phyloP scores from a whole-genome alignment of 2,888 invertebrate species.

The Gasteruption jaculator region DNA sequence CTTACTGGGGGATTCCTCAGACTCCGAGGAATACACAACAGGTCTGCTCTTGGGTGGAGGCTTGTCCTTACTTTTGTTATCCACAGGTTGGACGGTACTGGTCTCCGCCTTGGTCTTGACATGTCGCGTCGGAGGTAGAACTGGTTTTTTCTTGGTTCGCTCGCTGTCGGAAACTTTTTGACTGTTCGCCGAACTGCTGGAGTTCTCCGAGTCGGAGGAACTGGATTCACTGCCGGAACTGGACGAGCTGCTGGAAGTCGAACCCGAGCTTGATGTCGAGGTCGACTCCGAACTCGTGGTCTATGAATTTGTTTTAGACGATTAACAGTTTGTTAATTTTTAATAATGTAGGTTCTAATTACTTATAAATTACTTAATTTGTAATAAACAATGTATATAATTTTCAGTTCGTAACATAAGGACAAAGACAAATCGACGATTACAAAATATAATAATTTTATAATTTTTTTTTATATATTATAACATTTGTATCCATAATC shows the following conservation, averaged over 20 bases:
- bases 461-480: too few relatives aligned
- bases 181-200: slow-evolving; percentile 44
- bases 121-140: slow-evolving; percentile 33
- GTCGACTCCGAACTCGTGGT: slow-evolving; percentile 49
- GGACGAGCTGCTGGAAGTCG: slow-evolving; percentile 47
- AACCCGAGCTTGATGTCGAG: slow-evolving; percentile 43
- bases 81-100: slow-evolving; percentile 23
- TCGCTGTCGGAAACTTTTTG: slow-evolving; percentile 45
- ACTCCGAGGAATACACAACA: slow-evolving; percentile 45
- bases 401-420: too few relatives aligned
- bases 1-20: slow-evolving; percentile 44
- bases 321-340: background rate
- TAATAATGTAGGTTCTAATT: background rate
- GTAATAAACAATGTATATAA: background rate
- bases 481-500: too few relatives aligned
- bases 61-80: slow-evolving; percentile 43
- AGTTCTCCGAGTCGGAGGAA: slow-evolving; percentile 47
- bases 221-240: slow-evolving; percentile 49
- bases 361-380: slow-evolving; percentile 7
- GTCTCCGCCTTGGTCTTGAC: slow-evolving; percentile 41
- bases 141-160: slow-evolving; percentile 38
- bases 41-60: slow-evolving; percentile 34
- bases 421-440: too few relatives aligned
- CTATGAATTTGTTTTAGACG: slow-evolving; percentile 26
- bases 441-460: slow-evolving; percentile 1